Base-by-base conservation (phyloP, 2,797 vertebrate species). In the Chelonia mydas region DNA sequence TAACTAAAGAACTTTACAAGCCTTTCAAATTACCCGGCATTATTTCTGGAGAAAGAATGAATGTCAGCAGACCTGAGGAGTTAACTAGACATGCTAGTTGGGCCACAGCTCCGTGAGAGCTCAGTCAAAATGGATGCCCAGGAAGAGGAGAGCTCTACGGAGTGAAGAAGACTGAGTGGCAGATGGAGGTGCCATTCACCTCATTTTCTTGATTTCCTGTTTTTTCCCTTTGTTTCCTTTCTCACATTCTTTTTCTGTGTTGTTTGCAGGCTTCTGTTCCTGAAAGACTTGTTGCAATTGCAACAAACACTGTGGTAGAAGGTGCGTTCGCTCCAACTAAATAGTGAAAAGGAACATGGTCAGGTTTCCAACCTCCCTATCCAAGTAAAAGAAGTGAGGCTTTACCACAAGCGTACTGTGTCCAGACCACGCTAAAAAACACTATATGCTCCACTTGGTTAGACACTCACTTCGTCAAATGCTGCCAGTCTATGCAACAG, bases 11-110 rank as follows among this genome's bases (percentile, higher is more conserved):
- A 9, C 72, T 68, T 13, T 84, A 12, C 2, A 59, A 28, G 72
- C 47, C 2, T 82, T 21, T 87, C 59, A 23, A 65, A 17, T 11
- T 0, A 0, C 1, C 1, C 45, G 12, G 25, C 5, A 25, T 27
- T 92, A 0, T 76, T 88, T 53, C 78, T 11, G 47, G 25, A 41
- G 37, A 57, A 47, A 76, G 41, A 76, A 49, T 53, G 9, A 47
- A 81, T 90, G 13, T 53, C 8, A 59, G 12, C 21, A 81, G 13
- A 47, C 2, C 33, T 27, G 6, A 45, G n/a, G 0, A 28, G 28
- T 50, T 87, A 61, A 87, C 5, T 2, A 65, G 15, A 51, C 37
- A 74, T 31, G 74, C 83, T 83, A 81, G 3, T 77, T 53, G 41
- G 51, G n/a, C 37, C 21, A 21, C 45, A 2, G 2, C 49, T 28